Evolutionary conservation across 2,797 vertebrate genomes (phyloP).

Genomic region (Coregonus sp.): DNA sequence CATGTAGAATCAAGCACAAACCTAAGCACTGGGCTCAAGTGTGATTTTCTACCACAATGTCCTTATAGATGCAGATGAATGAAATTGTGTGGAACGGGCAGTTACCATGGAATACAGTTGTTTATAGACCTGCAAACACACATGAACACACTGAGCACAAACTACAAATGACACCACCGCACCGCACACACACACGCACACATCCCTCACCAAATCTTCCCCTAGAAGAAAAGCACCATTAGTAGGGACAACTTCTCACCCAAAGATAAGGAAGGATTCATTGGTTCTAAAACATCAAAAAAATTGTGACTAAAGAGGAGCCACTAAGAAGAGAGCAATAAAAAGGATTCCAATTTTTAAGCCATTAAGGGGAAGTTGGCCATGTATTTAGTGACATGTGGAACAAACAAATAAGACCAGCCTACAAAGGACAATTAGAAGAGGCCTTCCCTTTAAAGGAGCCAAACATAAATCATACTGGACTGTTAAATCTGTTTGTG

Average conservation of each 20-base stretch:
- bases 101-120: not conserved
- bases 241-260: not conserved
- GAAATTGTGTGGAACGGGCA: not conserved
- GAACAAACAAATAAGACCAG: not conserved
- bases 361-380: not conserved
- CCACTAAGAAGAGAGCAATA: not conserved
- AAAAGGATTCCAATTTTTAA: not conserved
- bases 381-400: not conserved
- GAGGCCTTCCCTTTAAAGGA: not conserved
- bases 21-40: not conserved
- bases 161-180: too few species aligned
- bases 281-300: not conserved
- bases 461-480: not conserved
- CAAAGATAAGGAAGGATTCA: not conserved
- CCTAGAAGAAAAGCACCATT: not conserved
- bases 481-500: not conserved
- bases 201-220: not conserved
- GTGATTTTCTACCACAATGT: not conserved
- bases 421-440: conserved; percentile 1
- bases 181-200: too few species aligned
- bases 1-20: not conserved
- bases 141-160: too few species aligned
- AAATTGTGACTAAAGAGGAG: too few species aligned
- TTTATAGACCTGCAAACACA: too few species aligned
- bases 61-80: not conserved